Percentiles rank a stretch among this genome's conserved stretches.
phyloP scores from a whole-genome alignment of 2,797 vertebrate species.

The Schizopygopsis malacanthus region DNA sequence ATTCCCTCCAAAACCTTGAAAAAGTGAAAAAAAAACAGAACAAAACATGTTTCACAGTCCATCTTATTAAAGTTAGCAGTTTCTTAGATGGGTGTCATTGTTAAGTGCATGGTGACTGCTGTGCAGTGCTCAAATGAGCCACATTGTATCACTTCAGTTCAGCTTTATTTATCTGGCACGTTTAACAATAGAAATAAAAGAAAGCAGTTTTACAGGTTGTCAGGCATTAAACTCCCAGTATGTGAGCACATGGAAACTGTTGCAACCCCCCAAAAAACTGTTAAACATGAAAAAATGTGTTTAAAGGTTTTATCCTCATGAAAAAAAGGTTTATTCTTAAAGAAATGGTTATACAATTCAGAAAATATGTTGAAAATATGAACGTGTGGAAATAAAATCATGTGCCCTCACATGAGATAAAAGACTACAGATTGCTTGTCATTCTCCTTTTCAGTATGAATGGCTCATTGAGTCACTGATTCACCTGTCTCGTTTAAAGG shows the following conservation, averaged over 20 bases:
- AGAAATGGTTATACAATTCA: background rate
- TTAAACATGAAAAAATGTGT: too few species aligned
- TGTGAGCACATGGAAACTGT: background rate
- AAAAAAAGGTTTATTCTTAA: background rate
- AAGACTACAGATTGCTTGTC: background rate
- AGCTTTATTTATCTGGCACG: background rate
- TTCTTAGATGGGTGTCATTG: background rate
- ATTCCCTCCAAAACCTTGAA: constrained; percentile 1
- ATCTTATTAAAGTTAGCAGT: constrained; percentile 4
- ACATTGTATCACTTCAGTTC: background rate
- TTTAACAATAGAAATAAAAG: background rate
- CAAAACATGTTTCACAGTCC: background rate
- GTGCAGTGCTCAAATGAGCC: background rate
- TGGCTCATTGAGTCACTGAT: background rate
- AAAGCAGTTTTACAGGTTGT: constrained; percentile 11
- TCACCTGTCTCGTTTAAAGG: background rate
- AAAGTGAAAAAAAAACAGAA: too few species aligned
- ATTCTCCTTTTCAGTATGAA: background rate
- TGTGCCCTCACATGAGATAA: background rate
- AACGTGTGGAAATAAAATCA: background rate
- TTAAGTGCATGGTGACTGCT: background rate
- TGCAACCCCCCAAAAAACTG: background rate
- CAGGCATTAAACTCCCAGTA: background rate
- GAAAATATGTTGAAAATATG: too few species aligned
- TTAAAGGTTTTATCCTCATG: background rate